Evolutionary conservation across 1,140 invertebrate species (phyloP), one percentile per base, ranked within the genome.

Genomic region (Belonocnema kinseyi): DNA sequence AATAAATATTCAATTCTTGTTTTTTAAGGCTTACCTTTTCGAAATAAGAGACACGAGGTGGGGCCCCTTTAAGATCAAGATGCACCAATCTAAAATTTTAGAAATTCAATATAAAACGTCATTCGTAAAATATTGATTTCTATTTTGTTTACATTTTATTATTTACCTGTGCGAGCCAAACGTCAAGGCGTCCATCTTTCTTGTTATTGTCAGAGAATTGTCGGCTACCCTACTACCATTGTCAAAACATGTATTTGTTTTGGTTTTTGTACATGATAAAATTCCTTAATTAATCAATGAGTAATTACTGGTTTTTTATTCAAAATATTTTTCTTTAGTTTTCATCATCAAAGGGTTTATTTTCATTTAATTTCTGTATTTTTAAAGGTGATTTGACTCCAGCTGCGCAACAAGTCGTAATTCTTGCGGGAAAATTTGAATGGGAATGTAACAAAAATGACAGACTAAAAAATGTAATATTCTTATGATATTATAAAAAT

Each of bases 1-100:
- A 82, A 82, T 80, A 71, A 50, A 73, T 53, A 61, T 66, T 80
- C 74, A 51, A 76, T 19, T 72, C 40, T n/a, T n/a, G n/a, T 19
- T 4, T 12, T 21, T 61, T 14, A 8, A 1, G 53, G 66, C 52
- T 78, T 87, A 94, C 93, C 91, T 95, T 93, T 90, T 94, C 94
- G 50, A 95, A 93, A 85, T 93, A 96, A 33, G 88, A 89, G 26
- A 95, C 88, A 86, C 94, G 95, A 17, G 94, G 94, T 7, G 95
- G 94, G 17, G 94, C 94, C 21, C 95, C 95, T 89, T 96, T 96
- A n/a, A 96, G 88, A 90, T 96, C 95, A 66, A 96, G 92, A 89
- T 96, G 95, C 51, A 96, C 91, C 72, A 95, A 89, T 82, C 95
- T 93, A 77, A 3, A 89, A 88, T 51, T 73, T 26, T 84, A 87